Base-by-base conservation (phyloP, 2,797 vertebrate genomes). In the Phalanger gymnotis region DNA sequence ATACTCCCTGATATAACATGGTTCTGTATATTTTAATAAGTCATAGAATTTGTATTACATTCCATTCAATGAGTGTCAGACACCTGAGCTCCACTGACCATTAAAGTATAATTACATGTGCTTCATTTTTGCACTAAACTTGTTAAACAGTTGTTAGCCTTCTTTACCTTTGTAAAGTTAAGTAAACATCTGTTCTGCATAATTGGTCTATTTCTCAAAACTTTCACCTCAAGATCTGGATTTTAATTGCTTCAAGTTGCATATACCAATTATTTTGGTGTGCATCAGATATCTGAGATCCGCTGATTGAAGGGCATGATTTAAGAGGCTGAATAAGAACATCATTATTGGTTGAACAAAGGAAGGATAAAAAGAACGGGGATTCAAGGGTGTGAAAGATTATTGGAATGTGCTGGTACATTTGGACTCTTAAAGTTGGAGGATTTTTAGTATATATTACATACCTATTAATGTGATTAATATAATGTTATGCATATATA, bases 171-270 rank as follows among this genome's bases (percentile, higher is more conserved):
- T 31, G 61, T 51, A 51, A 27, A 56, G n/a, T 53, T 16, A 47
- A 94, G 28, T 94, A 91, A 57, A 92, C 58, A 25, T 2, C 14
- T 89, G 16, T 93, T 90, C 55, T 19, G 7, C 53, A 4, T n/a
- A 91, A 91, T 53, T 22, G 89, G 34, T 31, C 16, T 31, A 12
- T 54, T 94, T 96, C 40, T 90, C 61, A 93, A 73, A 94, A 52
- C 19, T 7, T 55, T 28, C 53, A 25, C 31, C 55, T 90, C 30
- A 54, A 30, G 30, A 94, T 92, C 94, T 91, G 90, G 22, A 96
- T 92, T 94, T 91, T 90, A 96, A 93, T 87, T 90, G 54, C 34
- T 93, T 93, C 57, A 52, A 51, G n/a, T 94, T 47, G 56, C 7
- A 54, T 54, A 91, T 4, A 54, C 58, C 54, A 93, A 57, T 94